These are phyloP conservation scores for Lichenostomus cassidix DNA, from an alignment of 2,113 vertebrate species.

Conservation along the genomic window DNA sequence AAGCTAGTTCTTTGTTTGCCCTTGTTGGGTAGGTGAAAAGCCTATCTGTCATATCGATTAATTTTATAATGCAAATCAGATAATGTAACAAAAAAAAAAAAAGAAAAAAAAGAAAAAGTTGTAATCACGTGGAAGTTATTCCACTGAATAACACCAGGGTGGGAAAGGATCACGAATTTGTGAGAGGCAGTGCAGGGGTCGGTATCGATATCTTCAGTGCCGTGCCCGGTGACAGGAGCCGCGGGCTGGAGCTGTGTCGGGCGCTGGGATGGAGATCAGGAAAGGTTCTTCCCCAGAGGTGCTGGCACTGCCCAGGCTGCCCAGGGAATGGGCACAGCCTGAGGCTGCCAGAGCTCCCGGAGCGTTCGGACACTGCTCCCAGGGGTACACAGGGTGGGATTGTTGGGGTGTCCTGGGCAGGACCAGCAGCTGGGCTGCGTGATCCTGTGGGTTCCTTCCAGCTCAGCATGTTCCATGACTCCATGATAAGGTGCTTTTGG, in stretches of 20 bases:
- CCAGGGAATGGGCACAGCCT: not conserved
- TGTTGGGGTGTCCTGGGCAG: not conserved
- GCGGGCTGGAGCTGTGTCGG: not conserved
- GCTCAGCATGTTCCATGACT: not conserved
- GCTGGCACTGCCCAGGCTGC: not conserved
- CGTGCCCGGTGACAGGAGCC: not conserved
- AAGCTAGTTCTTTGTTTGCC: not conserved
- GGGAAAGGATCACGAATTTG: not conserved
- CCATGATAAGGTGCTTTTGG: not conserved
- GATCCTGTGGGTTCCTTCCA: not conserved
- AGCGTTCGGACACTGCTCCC: no score
- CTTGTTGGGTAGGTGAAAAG: not conserved
- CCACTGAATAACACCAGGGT: not conserved
- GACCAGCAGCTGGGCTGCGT: no score
- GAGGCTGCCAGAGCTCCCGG: not conserved
- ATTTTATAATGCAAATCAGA: not conserved
- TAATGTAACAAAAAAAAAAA: not conserved
- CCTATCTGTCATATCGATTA: not conserved
- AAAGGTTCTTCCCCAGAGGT: not conserved
- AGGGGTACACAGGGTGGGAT: not conserved
- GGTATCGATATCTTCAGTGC: not conserved
- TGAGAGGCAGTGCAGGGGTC: not conserved
- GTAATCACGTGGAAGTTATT: not conserved
- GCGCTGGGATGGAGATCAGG: fast-evolving
- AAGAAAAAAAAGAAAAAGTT: not conserved